Base-by-base conservation (phyloP, 2,888 invertebrate genomes). In the Pseudolycoriella hygida region DNA sequence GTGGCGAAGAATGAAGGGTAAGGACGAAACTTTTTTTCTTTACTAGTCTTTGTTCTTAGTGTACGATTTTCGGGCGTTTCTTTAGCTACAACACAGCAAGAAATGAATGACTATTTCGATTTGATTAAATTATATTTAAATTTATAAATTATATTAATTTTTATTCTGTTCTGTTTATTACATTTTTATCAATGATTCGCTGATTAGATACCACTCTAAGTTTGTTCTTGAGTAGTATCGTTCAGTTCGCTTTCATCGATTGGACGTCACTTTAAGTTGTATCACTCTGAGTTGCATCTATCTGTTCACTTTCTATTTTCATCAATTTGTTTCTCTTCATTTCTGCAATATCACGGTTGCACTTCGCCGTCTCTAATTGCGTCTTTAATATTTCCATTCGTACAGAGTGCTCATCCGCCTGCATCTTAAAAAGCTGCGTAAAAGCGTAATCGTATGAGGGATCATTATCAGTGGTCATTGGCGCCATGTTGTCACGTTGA, bases 271-370 rank as follows among this genome's bases (percentile, higher is more conserved):
- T n/a, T n/a, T n/a, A n/a, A n/a, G n/a, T n/a, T n/a, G n/a, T n/a
- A n/a, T n/a, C n/a, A n/a, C n/a, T n/a, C n/a, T n/a, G n/a, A n/a
- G n/a, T n/a, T n/a, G n/a, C n/a, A n/a, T n/a, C n/a, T n/a, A n/a
- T n/a, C n/a, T n/a, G n/a, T n/a, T n/a, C n/a, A n/a, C n/a, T n/a
- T n/a, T n/a, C n/a, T n/a, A n/a, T n/a, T n/a, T n/a, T n/a, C n/a
- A n/a, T n/a, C n/a, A n/a, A n/a, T n/a, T n/a, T n/a, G n/a, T n/a
- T 73, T 59, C 74, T 74, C 53, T 74, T 74, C 25, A 75, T 62
- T 56, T 74, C 74, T 3, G 73, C 73, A 37, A 74, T 70, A 57
- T 74, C 74, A 51, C 74, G 60, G 51, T 57, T 58, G 46, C 61
- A 59, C 55, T 64, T 65, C 51, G 66, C 65, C 46, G 65, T 61